These are phyloP conservation scores for Morus bassanus DNA, from an alignment of 2,797 vertebrate species.

Conservation along the genomic window DNA sequence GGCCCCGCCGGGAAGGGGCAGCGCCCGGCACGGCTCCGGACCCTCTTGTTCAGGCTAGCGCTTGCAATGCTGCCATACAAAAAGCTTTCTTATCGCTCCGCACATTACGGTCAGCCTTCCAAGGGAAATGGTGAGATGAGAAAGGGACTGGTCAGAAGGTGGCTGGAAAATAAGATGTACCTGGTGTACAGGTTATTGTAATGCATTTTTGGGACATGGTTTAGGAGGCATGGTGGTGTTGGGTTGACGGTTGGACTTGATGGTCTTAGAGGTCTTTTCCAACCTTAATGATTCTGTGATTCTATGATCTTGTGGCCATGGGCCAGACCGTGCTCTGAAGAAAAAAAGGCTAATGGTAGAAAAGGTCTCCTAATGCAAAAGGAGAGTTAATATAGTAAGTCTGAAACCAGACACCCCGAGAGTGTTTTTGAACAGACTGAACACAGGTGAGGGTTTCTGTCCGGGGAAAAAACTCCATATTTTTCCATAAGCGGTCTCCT, in stretches of 20 bases:
- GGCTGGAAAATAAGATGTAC: background rate
- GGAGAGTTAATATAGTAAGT: accelerated
- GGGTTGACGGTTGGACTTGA: no score
- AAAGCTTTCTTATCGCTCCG: accelerated
- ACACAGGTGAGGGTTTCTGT: accelerated
- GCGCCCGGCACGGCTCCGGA: accelerated
- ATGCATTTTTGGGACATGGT: no score
- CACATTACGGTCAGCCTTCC: background rate
- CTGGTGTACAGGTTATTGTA: background rate
- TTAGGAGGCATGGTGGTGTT: no score
- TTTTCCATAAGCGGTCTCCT: accelerated
- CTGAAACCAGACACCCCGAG: background rate
- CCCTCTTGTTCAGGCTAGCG: background rate
- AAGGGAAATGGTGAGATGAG: background rate
- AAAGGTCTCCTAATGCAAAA: accelerated
- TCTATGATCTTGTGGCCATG: no score
- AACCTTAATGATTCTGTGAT: no score
- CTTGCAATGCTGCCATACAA: accelerated
- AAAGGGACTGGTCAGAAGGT: background rate
- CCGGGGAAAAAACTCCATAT: accelerated
- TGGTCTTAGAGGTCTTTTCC: no score
- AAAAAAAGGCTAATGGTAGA: background rate
- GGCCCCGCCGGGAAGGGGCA: no score
- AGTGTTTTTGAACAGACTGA: background rate
- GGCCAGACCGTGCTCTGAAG: background rate